phyloP scores from a whole-genome alignment of 92 coral and sea anemone genomes.

The Actinernus sp. region DNA sequence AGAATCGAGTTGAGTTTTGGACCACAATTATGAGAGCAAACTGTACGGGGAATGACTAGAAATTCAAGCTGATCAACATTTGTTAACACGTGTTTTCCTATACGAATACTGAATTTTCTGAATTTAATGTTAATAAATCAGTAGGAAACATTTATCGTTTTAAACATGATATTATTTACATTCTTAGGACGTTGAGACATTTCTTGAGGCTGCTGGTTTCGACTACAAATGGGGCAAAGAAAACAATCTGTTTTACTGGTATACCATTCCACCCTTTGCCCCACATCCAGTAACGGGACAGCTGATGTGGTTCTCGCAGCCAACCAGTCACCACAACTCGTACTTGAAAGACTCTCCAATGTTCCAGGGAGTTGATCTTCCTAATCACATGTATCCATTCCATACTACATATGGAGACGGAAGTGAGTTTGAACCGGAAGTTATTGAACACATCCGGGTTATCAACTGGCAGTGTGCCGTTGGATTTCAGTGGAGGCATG shows the following conservation, averaged over 20 bases:
- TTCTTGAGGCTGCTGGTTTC: conserved; percentile 52
- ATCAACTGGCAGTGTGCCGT: conserved; percentile 80
- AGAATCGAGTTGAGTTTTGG: no score
- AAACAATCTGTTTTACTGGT: conserved; percentile 79
- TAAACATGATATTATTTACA: no score
- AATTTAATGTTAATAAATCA: no score
- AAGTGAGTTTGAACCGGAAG: conserved; percentile 80
- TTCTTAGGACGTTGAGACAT: conserved; percentile 83
- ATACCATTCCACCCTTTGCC: conserved; percentile 62
- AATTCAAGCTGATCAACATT: no score
- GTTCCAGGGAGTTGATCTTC: conserved; percentile 69
- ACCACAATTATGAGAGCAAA: no score
- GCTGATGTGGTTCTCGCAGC: conserved; percentile 86
- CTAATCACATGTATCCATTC: conserved; percentile 77
- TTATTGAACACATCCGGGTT: conserved; percentile 76
- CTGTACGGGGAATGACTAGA: no score
- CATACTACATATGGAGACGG: conserved; percentile 87
- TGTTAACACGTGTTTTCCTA: no score
- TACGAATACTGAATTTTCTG: no score
- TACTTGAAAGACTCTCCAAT: conserved; percentile 91
- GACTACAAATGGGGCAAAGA: conserved; percentile 65
- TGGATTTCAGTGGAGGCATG: conserved; percentile 84
- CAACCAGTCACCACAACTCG: conserved; percentile 82
- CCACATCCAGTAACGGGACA: conserved; percentile 83
- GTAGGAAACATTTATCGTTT: no score